Conservation (phyloP, 2,113 vertebrate genomes). For the Limanda limanda region DNA sequence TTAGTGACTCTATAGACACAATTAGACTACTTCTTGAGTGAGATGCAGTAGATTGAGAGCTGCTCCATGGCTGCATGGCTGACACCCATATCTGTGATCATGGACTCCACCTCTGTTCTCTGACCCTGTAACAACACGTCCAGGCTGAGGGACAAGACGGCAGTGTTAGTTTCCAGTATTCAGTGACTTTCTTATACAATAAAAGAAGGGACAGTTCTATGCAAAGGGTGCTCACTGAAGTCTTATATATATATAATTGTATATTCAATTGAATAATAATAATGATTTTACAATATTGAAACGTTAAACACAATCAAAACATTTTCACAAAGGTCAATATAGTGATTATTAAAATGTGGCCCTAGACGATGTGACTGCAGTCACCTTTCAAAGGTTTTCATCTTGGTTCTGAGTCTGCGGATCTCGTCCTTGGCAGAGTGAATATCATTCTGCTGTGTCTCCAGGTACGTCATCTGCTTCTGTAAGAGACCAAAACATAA, state of each 20-base stretch:
- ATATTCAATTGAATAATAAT: neutral
- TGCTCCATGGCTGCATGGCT: constrained; percentile 93
- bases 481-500: constrained; percentile 58
- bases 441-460: constrained; percentile 88
- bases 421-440: constrained; percentile 90
- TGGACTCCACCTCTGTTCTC: constrained; percentile 91
- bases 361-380: neutral
- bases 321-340: neutral
- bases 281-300: neutral
- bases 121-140: constrained; percentile 91
- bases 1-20: neutral
- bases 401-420: constrained; percentile 84
- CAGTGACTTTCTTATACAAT: neutral
- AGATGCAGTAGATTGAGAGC: constrained; percentile 94
- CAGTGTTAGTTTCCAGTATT: constrained; percentile 12
- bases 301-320: neutral
- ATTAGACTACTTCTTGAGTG: constrained; percentile 90
- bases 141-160: constrained; percentile 79
- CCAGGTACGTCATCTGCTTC: constrained; percentile 95
- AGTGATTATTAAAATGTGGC: neutral
- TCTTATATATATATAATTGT: neutral
- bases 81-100: constrained; percentile 94
- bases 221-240: neutral
- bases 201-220: neutral
- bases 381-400: constrained; percentile 91